These are phyloP conservation scores for Astur gentilis DNA, from an alignment of 2,113 vertebrate genomes.

Conservation along the genomic window DNA sequence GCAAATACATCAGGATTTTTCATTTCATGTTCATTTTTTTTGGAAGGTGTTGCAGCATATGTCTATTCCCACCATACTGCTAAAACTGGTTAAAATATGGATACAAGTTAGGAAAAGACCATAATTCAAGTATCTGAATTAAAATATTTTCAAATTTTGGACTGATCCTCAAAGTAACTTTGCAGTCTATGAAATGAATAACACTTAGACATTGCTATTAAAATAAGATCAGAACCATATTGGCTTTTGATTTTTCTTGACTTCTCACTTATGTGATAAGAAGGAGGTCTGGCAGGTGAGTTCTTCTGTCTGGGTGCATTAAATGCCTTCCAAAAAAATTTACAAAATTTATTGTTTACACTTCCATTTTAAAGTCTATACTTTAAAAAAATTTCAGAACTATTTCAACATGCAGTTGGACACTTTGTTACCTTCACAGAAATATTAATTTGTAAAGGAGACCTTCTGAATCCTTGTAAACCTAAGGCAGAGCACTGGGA, in stretches of 20 bases:
- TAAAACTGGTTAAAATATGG: background rate
- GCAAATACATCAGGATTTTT: background rate
- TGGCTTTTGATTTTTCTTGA: background rate
- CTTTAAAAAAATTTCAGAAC: background rate
- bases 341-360: background rate
- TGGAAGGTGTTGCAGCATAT: background rate
- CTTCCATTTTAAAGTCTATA: background rate
- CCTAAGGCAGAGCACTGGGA: background rate
- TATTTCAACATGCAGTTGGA: background rate
- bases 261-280: background rate
- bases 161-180: background rate
- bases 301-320: background rate
- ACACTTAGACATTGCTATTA: background rate
- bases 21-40: background rate
- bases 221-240: background rate
- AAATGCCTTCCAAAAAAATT: background rate
- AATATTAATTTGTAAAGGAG: background rate
- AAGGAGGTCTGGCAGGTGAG: background rate
- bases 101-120: background rate
- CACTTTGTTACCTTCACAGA: background rate
- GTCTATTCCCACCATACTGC: background rate
- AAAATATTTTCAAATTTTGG: background rate
- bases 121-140: background rate
- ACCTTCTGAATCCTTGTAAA: background rate
- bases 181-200: background rate